Percentiles rank a stretch among this genome's conserved stretches.
Conservation (phyloP, 2,888 invertebrate genomes). For the Sialis lutaria region DNA sequence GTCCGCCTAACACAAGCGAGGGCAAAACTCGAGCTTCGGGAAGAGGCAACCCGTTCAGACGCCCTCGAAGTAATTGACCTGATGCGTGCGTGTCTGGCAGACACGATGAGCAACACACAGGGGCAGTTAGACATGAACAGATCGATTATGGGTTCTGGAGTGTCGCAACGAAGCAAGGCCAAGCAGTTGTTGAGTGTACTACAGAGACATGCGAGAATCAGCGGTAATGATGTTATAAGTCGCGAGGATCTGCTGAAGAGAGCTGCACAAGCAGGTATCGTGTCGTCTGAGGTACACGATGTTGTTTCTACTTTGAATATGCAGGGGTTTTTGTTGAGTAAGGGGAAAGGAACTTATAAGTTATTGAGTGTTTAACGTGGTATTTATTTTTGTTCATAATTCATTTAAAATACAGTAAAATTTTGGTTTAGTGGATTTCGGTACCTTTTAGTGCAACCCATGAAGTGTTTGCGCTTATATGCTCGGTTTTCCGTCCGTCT, state of each 20-base stretch:
- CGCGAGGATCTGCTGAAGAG: conserved; percentile 59
- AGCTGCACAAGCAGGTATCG: conserved; percentile 44
- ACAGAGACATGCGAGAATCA: conserved; percentile 42
- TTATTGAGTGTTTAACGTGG: no score
- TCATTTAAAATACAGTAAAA: no score
- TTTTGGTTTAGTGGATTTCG: no score
- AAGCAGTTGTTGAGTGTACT: conserved; percentile 45
- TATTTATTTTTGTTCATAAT: no score
- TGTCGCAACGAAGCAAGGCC: conserved; percentile 50
- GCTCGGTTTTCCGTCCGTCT: no score
- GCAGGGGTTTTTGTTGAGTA: conserved; percentile 72
- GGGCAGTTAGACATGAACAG: conserved; percentile 44
- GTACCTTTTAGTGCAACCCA: no score
- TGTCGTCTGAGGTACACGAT: conserved; percentile 42
- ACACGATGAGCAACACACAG: conserved; percentile 55
- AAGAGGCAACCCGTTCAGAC: conserved; percentile 60
- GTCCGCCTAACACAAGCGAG: conserved; percentile 45
- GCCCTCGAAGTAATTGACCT: conserved; percentile 76
- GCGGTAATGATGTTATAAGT: conserved; percentile 55
- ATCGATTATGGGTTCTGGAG: conserved; percentile 56
- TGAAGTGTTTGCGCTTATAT: no score
- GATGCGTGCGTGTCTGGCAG: conserved; percentile 60
- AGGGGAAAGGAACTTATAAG: conserved; percentile 17
- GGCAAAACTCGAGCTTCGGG: conserved; percentile 71
- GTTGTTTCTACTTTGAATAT: conserved; percentile 65